A percentile compares a stretch with the other conserved stretches of the same genome.
These are phyloP conservation scores for Lysandra bellargus DNA, from an alignment of 2,888 invertebrate species.

Conservation along the genomic window DNA sequence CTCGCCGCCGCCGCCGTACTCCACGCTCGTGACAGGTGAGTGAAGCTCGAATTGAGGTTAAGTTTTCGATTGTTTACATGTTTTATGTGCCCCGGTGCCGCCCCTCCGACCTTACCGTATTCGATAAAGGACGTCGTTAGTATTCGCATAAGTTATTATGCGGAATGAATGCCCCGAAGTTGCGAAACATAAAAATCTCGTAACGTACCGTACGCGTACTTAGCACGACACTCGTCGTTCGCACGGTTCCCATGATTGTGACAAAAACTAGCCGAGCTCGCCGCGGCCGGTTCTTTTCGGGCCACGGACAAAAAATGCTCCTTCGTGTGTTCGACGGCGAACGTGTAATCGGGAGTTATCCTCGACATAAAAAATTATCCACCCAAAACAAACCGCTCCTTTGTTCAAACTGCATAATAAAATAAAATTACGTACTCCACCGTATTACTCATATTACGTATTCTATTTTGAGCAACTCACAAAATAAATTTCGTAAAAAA, in stretches of 20 bases:
- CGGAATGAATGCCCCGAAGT: background rate
- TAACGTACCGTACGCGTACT: background rate
- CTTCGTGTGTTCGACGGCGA: slow-evolving; percentile 45
- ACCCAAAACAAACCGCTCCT: background rate
- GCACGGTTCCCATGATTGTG: slow-evolving; percentile 35
- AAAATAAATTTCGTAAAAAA: background rate
- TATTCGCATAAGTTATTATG: slow-evolving; percentile 11
- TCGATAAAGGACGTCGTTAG: background rate
- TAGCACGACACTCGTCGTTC: background rate
- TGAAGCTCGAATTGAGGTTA: slow-evolving; percentile 61
- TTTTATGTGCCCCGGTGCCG: background rate
- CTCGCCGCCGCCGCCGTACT: slow-evolving; percentile 49
- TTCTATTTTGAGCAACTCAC: background rate
- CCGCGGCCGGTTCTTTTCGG: slow-evolving; percentile 63
- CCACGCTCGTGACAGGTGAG: slow-evolving; percentile 67
- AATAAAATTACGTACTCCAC: background rate
- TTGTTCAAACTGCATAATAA: background rate
- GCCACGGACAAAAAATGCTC: slow-evolving; percentile 61
- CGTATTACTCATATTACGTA: background rate
- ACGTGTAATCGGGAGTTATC: slow-evolving; percentile 6
- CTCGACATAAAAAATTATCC: slow-evolving; percentile 8
- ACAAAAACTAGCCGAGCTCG: slow-evolving; percentile 47
- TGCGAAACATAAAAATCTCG: slow-evolving; percentile 7
- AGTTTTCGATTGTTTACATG: slow-evolving; percentile 37
- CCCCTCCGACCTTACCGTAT: background rate